phyloP scores from a whole-genome alignment of 2,797 vertebrate genomes.

The Chaetophractus vellerosus region DNA sequence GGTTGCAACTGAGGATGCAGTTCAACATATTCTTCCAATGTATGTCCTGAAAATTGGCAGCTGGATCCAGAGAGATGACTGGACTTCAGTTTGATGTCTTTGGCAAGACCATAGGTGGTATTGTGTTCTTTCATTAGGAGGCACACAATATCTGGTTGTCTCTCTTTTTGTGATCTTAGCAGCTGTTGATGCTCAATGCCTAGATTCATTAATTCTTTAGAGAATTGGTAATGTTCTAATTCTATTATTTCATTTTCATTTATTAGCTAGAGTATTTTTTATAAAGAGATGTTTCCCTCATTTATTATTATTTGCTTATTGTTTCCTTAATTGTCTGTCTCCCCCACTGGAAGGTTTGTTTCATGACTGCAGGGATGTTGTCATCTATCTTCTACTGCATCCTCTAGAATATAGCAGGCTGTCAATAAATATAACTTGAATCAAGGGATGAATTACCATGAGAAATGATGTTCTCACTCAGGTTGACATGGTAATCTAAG shows the following conservation, averaged over 20 bases:
- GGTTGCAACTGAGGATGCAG: background rate
- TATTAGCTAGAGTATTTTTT: conserved; percentile 24
- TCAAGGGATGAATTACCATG: conserved; percentile 22
- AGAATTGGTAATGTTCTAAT: background rate
- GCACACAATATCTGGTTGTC: background rate
- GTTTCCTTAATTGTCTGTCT: background rate
- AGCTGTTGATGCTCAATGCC: background rate
- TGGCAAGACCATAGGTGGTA: background rate
- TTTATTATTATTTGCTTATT: background rate
- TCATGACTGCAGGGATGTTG: background rate
- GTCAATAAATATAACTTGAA: conserved; percentile 9
- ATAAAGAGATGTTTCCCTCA: background rate
- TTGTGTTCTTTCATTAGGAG: background rate
- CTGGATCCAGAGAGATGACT: conserved; percentile 16
- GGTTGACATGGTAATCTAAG: background rate
- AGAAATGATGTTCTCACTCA: conserved; percentile 49
- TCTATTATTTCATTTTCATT: background rate
- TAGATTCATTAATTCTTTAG: conserved; percentile 25
- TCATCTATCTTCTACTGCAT: background rate
- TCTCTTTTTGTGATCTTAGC: background rate
- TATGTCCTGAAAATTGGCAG: conserved; percentile 43
- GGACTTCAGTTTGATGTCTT: conserved; percentile 27
- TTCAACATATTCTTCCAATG: conserved; percentile 14
- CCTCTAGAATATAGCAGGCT: background rate
- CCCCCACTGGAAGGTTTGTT: background rate